These are phyloP conservation scores for Ciconia stormi DNA, from an alignment of 2,113 vertebrate species.

Conservation along the genomic window DNA sequence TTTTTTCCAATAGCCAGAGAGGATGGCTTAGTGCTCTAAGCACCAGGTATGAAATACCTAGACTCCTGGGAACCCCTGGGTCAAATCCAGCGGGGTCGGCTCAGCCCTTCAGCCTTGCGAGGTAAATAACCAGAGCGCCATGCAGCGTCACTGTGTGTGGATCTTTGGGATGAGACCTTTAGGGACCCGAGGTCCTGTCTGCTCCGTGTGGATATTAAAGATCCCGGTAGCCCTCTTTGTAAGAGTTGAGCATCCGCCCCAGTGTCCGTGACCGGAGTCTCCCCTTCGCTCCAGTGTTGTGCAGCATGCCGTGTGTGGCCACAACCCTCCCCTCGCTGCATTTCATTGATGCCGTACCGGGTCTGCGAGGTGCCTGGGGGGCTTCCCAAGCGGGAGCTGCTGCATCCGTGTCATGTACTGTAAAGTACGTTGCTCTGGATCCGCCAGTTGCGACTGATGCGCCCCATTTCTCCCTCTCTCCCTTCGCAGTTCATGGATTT, in stretches of 20 bases:
- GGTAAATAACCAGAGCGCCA: slow-evolving; percentile 33
- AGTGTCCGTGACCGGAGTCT: neutral
- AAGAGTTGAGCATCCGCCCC: neutral
- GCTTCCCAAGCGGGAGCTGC: neutral
- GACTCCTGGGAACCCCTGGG: slow-evolving; percentile 40
- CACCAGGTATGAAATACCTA: slow-evolving; percentile 29
- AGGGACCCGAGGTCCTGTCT: neutral
- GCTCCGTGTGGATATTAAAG: neutral
- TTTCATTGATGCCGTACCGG: neutral
- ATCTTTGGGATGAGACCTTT: neutral
- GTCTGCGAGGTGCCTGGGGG: neutral
- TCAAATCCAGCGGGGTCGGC: slow-evolving; percentile 37
- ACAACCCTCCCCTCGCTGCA: neutral
- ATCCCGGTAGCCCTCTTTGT: neutral
- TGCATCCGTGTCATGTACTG: neutral
- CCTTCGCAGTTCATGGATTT: slow-evolving; percentile 93
- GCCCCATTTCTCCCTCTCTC: neutral
- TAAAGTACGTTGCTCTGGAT: fast-evolving
- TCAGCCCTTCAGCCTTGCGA: slow-evolving; percentile 12
- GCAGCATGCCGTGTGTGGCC: slow-evolving; percentile 22
- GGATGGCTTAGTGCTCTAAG: slow-evolving; percentile 50
- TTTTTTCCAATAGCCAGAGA: slow-evolving; percentile 39
- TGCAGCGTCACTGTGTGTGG: neutral
- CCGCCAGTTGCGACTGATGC: fast-evolving
- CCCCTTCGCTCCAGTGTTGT: neutral